Evolutionary conservation across 2,888 invertebrate species (phyloP).

Genomic region (Biston betularia): DNA sequence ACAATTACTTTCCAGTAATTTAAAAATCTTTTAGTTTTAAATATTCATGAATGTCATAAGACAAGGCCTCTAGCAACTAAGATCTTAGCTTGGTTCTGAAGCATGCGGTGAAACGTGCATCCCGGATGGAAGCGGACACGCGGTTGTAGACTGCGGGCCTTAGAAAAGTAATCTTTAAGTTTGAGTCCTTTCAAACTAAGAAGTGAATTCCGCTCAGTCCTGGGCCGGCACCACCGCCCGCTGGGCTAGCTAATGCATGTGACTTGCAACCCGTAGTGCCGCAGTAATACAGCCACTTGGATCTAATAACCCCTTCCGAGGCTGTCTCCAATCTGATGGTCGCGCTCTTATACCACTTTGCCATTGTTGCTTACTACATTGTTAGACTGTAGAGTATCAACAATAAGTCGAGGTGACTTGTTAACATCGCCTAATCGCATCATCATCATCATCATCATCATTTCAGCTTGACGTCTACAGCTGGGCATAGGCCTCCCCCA

Average conservation of each 20-base stretch:
- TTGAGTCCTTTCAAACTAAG: background rate
- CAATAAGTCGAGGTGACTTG: background rate
- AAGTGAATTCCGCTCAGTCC: background rate
- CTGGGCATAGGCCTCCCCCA: too few species aligned
- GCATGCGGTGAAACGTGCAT: too few species aligned
- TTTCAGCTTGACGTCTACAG: too few species aligned
- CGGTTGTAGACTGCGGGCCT: too few species aligned
- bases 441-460: too few species aligned
- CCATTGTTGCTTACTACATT: conserved; percentile 20
- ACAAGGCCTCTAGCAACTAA: too few species aligned
- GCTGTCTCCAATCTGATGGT: conserved; percentile 50
- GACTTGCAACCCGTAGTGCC: conserved; percentile 69
- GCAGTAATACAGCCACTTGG: conserved; percentile 50
- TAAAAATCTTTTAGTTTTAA: too few species aligned
- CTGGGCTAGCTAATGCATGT: conserved; percentile 69
- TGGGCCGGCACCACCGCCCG: conserved; percentile 49
- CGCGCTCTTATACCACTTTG: conserved; percentile 28
- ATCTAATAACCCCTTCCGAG: conserved; percentile 60
- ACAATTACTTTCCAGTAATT: too few species aligned
- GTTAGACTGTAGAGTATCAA: conserved; percentile 4
- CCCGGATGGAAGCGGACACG: too few species aligned
- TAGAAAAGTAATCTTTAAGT: too few species aligned
- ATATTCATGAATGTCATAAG: too few species aligned
- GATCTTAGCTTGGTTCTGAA: too few species aligned
- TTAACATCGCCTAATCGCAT: background rate